Percentiles rank a stretch among this genome's conserved stretches.
Conservation (phyloP, 2,113 vertebrate species). For the Balaenoptera acutorostrata region DNA sequence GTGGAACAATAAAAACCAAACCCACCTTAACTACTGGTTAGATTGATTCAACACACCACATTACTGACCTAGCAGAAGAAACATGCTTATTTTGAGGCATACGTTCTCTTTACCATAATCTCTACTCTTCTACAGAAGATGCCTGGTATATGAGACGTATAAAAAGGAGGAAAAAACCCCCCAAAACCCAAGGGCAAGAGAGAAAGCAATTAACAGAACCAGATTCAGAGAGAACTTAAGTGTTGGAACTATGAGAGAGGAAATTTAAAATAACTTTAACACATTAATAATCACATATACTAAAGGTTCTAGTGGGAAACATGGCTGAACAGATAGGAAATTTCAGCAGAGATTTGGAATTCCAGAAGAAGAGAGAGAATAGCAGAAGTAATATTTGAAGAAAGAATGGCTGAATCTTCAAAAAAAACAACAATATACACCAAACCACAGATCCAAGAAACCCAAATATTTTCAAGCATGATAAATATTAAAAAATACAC, state of each 20-base stretch:
- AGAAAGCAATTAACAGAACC: neutral
- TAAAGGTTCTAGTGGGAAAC: neutral
- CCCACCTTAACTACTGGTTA: neutral
- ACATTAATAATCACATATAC: neutral
- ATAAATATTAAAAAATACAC: neutral
- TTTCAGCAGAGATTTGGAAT: neutral
- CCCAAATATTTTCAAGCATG: neutral
- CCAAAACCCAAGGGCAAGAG: neutral
- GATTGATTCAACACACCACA: neutral
- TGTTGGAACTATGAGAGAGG: neutral
- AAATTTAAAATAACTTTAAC: conserved; percentile 22
- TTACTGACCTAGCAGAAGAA: neutral
- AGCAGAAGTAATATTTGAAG: conserved; percentile 4
- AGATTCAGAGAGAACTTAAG: neutral
- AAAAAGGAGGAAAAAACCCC: neutral
- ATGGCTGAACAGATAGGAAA: neutral
- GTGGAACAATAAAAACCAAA: neutral
- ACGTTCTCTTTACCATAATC: neutral
- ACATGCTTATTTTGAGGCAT: neutral
- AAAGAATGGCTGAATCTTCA: neutral
- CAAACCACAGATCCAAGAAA: neutral
- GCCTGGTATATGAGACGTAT: neutral
- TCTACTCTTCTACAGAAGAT: neutral
- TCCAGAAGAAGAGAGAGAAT: neutral
- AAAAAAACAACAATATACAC: neutral